These are phyloP conservation scores for Melanotaenia trifasciata DNA, from an alignment of 2,797 vertebrate genomes.

Conservation along the genomic window DNA sequence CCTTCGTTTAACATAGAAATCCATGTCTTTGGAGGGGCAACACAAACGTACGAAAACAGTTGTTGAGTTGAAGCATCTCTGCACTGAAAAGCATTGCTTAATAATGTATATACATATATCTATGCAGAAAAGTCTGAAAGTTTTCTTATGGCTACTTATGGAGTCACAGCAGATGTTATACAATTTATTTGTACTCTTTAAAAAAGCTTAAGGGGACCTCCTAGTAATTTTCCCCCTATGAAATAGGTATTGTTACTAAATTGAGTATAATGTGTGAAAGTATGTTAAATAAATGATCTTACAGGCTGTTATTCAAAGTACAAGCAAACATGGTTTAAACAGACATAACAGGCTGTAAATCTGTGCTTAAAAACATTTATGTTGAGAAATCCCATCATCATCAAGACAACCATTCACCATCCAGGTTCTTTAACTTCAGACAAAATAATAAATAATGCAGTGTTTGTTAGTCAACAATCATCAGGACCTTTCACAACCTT, in stretches of 20 bases:
- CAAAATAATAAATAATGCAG: constrained; percentile 27
- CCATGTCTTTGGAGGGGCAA: neutral
- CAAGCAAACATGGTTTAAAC: neutral
- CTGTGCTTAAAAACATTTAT: neutral
- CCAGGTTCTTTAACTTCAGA: constrained; percentile 9
- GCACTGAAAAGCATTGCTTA: neutral
- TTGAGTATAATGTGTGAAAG: neutral
- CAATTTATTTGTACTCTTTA: no score
- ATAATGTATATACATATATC: neutral
- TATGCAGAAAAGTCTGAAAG: neutral
- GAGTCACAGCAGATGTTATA: no score
- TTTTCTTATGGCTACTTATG: neutral
- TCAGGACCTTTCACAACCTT: constrained; percentile 29
- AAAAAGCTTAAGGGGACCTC: neutral
- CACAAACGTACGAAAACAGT: neutral
- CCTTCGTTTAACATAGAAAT: neutral
- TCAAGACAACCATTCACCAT: constrained; percentile 10
- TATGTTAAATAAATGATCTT: neutral
- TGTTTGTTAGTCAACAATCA: constrained; percentile 29
- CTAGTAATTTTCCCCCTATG: neutral
- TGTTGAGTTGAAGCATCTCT: neutral
- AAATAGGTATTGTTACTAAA: neutral
- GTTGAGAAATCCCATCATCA: neutral
- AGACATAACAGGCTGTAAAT: neutral
- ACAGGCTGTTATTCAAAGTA: neutral